Percentiles rank a stretch among this genome's conserved stretches.
phyloP scores from a whole-genome alignment of 2,113 vertebrate genomes.

The Aptenodytes forsteri region DNA sequence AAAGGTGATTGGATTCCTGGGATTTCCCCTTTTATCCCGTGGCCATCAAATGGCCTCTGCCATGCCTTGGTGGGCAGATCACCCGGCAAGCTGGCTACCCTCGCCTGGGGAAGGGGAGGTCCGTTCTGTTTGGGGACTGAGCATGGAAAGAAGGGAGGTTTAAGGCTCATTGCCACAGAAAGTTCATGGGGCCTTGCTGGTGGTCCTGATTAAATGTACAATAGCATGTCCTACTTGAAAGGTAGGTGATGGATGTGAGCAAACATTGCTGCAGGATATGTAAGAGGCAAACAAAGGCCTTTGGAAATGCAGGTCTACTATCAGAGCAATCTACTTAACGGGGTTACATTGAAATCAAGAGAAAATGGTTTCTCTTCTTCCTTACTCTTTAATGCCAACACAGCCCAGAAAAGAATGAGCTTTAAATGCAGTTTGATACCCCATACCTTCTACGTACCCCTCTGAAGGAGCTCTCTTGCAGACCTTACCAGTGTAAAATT shows the following conservation, averaged over 20 bases:
- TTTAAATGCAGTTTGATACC: not conserved
- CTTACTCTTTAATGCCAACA: not conserved
- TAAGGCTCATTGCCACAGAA: not conserved
- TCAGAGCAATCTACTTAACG: not conserved
- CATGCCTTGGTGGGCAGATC: not conserved
- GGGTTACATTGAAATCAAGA: not conserved
- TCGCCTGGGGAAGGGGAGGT: fast-evolving
- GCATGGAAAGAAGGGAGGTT: not conserved
- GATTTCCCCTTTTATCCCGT: not conserved
- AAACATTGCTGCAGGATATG: not conserved
- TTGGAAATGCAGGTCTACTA: not conserved
- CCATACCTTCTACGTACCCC: not conserved
- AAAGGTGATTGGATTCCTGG: not conserved
- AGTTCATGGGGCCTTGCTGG: not conserved
- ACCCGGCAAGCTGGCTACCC: not conserved
- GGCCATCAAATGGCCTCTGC: not conserved
- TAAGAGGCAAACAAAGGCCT: not conserved
- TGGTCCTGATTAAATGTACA: not conserved
- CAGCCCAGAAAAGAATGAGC: not conserved
- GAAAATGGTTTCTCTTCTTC: not conserved
- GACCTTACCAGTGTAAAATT: not conserved
- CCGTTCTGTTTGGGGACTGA: not conserved
- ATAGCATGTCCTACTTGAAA: not conserved
- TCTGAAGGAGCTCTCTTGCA: not conserved
- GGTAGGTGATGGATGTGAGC: not conserved